A percentile compares a stretch with the other conserved stretches of the same genome.
phyloP scores from a whole-genome alignment of 1,140 invertebrate species.

The Drosophila chauvacae region DNA sequence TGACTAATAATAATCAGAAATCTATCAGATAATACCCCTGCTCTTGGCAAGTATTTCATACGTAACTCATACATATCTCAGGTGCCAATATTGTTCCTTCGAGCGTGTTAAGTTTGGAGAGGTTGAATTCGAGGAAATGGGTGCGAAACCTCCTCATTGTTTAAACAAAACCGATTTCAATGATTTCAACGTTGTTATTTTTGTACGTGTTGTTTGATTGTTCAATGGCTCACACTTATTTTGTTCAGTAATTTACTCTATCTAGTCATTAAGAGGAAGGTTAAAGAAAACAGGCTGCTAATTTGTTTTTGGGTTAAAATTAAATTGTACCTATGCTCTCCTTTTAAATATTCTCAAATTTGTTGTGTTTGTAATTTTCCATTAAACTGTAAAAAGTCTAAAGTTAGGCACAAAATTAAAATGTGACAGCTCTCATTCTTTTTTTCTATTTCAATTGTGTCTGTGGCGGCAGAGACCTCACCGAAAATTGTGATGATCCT shows the following conservation, averaged over 20 bases:
- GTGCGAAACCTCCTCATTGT: conserved; percentile 12
- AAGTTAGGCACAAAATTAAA: too few relatives aligned
- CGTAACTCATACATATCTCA: background rate
- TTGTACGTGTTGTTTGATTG: conserved; percentile 5
- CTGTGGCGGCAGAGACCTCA: too few relatives aligned
- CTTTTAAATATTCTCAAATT: too few relatives aligned
- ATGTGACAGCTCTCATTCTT: too few relatives aligned
- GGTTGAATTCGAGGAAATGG: background rate
- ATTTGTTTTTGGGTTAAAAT: too few relatives aligned
- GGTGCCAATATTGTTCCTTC: background rate
- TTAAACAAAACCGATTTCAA: conserved; percentile 5
- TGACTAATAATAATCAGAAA: conserved; percentile 3
- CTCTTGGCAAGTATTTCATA: background rate
- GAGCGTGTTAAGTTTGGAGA: background rate
- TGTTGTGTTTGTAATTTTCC: too few relatives aligned
- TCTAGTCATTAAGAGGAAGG: background rate
- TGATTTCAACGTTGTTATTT: conserved; percentile 1
- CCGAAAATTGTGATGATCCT: too few relatives aligned
- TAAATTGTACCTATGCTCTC: too few relatives aligned
- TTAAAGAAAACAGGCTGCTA: background rate
- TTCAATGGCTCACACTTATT: background rate
- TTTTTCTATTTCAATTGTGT: too few relatives aligned
- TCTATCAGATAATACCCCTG: background rate
- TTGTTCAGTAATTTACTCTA: background rate
- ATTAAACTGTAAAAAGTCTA: too few relatives aligned